Evolutionary conservation across 2,113 vertebrate species (phyloP), one percentile per base, ranked within the genome.

Genomic region (Pogonocichla stellata): DNA sequence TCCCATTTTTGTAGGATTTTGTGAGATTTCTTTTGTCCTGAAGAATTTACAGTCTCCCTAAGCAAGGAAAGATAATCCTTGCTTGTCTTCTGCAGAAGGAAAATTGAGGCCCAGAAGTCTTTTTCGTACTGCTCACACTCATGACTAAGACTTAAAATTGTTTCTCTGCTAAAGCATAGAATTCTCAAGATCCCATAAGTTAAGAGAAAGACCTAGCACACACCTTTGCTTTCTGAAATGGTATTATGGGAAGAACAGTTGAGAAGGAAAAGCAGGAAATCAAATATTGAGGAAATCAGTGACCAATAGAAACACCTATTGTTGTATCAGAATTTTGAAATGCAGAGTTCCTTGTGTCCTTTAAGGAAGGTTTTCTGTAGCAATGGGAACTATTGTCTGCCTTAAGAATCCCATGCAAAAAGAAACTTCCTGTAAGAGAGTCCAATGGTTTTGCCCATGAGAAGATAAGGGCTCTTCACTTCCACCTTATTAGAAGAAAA

Each of bases 61-160:
- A 50, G 17, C 20, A 83, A 88, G 10, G 16, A 72, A 75, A 80
- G 8, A 45, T 12, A 72, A 60, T 34, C 7, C 23, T 71, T 88
- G 34, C 11, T 36, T 79, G 38, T 64, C 5, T n/a, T 67, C 40
- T 72, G 34, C 43, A 80, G 36, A 79, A 94, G 14, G 5, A 38
- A 29, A 88, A 83, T 26, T 34, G 67, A 67, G 12, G 29, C 20
- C 18, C 23, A 56, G n/a, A 91, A 73, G 25, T 17, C 54, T 51
- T 74, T 57, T 31, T 48, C 0, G 0, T 43, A 43, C 7, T 40
- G 15, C 26, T 88, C 54, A 69, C 3, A 24, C 16, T 42, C 50
- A 61, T 33, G 72, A 28, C 8, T 61, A 47, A 78, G 38, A 19
- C 8, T 60, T 71, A 31, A n/a, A 47, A 23, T 20, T 47, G 24